phyloP scores from a whole-genome alignment of 2,797 vertebrate species.

The Malurus splendens region DNA sequence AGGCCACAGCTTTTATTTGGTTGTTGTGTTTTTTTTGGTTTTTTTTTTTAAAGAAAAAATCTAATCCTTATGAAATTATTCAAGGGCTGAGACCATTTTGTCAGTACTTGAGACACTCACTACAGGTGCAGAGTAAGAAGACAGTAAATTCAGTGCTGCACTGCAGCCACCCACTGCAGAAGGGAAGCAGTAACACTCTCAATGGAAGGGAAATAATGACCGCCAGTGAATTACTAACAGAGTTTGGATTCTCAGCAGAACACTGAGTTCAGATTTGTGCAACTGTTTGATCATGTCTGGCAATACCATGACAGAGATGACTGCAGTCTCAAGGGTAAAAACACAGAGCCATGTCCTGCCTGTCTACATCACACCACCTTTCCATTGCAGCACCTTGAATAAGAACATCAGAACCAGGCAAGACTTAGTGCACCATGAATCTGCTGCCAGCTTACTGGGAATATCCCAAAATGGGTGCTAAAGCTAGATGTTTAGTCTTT shows the following conservation, averaged over 20 bases:
- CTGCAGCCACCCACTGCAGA: not conserved
- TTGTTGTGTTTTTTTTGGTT: rapidly evolving
- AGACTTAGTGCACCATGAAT: not conserved
- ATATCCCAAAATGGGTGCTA: not conserved
- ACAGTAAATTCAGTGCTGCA: not conserved
- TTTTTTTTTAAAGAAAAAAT: not conserved
- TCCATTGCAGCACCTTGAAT: not conserved
- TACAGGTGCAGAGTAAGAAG: not conserved
- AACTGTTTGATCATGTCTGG: not conserved
- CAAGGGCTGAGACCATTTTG: not conserved
- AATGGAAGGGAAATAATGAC: not conserved
- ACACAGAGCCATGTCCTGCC: conserved; percentile 20
- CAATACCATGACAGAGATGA: conserved; percentile 8
- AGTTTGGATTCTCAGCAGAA: not conserved
- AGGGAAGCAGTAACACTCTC: not conserved
- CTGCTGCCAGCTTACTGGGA: conserved; percentile 5
- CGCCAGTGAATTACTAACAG: not conserved
- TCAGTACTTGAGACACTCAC: not conserved
- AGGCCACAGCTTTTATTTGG: not conserved
- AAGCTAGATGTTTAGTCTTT: not conserved
- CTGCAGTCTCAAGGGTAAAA: conserved; percentile 9
- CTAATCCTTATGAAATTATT: not conserved
- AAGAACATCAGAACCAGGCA: not conserved
- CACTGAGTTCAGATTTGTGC: not conserved
- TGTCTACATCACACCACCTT: not conserved